Percentiles rank a stretch among this genome's conserved stretches.
These are phyloP conservation scores for Arvicanthis niloticus DNA, from an alignment of 2,113 vertebrate species.

Conservation along the genomic window DNA sequence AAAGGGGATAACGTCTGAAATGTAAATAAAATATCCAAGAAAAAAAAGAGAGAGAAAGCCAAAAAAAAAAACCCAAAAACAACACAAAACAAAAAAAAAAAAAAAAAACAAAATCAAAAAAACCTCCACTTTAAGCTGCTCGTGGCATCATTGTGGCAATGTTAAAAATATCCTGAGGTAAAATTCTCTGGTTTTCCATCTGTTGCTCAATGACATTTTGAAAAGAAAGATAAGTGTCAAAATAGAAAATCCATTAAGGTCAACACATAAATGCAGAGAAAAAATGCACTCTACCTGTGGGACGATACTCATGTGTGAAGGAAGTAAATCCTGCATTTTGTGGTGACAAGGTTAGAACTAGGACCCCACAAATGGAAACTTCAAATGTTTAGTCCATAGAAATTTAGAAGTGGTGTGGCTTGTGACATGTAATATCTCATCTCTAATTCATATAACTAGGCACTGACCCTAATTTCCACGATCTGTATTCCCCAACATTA, in stretches of 20 bases:
- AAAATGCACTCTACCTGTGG: neutral
- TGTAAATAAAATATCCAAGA: too few species aligned
- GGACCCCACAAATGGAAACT: neutral
- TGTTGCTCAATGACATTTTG: neutral
- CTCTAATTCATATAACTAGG: neutral
- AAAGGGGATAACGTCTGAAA: too few species aligned
- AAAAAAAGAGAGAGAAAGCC: too few species aligned
- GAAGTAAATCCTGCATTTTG: neutral
- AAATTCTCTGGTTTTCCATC: conserved; percentile 9
- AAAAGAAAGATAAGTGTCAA: neutral
- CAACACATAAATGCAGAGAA: neutral
- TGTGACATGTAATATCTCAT: neutral
- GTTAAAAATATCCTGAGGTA: neutral
- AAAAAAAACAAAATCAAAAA: neutral
- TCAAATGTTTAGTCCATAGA: neutral
- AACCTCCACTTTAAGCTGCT: neutral
- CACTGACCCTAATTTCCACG: neutral
- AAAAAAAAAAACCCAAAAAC: neutral
- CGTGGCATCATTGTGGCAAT: neutral
- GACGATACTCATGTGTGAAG: neutral
- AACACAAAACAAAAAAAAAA: neutral
- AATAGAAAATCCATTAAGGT: neutral
- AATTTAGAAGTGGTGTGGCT: neutral
- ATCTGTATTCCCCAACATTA: neutral
- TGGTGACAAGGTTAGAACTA: neutral